Base-by-base conservation (phyloP, 2,888 invertebrate genomes). In the Crossocerus cetratus region DNA sequence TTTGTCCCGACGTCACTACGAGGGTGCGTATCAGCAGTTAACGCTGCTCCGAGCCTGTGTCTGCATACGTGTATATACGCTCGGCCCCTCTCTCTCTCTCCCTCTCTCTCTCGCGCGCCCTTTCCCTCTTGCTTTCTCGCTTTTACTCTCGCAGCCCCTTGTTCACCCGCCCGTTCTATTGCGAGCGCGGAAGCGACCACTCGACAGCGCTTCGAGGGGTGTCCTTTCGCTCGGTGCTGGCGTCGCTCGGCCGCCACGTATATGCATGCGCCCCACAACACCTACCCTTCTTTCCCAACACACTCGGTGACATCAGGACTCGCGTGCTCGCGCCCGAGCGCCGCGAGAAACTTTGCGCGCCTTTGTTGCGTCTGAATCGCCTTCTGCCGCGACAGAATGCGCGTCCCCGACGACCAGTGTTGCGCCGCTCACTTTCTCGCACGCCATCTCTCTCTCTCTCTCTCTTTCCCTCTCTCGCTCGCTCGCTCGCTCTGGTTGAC, bases 21-120 rank as follows among this genome's bases (percentile, higher is more conserved):
- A 69, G 77, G 79, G 77, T 68, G 77, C 69, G 74, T 74, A 78
- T 80, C 78, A 69, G 69, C 77, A 69, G 75, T 75, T 69, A 72
- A 69, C 68, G 76, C 78, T 65, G 57, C 53, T 64, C 58, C 67
- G 63, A 74, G 60, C 76, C 64, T 60, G 18, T 54, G 23, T 18
- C 65, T 49, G 42, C 61, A 65, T 18, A 61, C 57, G 62, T 54
- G 45, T 57, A 43, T 23, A 62, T 45, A 43, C 60, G 2, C 2
- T 16, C 20, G 14, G 21, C 14, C 49, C 2, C 2, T 16, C 16
- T 16, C 49, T n/a, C 49, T 16, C 16, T 16, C 13, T n/a, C 49
- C 1, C 49, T 3, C 49, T n/a, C 49, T 49, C 49, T 49, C 14
- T 4, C 49, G 8, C 23, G 1, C 49, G 14, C 49, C 32, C 49